These are phyloP conservation scores for Bombus turneri DNA, from an alignment of 1,140 invertebrate genomes.

Conservation along the genomic window DNA sequence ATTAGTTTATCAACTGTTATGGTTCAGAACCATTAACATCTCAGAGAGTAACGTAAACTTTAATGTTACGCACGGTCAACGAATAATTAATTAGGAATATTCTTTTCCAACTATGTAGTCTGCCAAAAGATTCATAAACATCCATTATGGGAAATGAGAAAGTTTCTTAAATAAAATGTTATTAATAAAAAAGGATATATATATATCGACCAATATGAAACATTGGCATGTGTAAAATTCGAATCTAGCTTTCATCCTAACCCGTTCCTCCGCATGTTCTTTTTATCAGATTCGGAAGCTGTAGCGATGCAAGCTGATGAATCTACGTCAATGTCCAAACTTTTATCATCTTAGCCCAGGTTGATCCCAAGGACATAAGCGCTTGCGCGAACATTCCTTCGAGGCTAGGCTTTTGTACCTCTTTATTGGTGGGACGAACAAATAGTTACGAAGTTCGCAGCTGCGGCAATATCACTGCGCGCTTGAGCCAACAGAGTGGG, in stretches of 20 bases:
- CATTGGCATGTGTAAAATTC: background rate
- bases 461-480: slow-evolving; percentile 68
- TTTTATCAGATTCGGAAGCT: background rate
- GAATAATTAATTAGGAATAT: slow-evolving; percentile 1
- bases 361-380: slow-evolving; percentile 35
- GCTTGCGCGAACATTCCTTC: slow-evolving; percentile 45
- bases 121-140: background rate
- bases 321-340: slow-evolving; percentile 48
- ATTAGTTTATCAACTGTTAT: background rate
- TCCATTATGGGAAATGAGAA: background rate
- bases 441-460: slow-evolving; percentile 32
- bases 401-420: slow-evolving; percentile 44
- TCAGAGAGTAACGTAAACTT: slow-evolving; percentile 7
- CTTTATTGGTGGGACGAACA: slow-evolving; percentile 62
- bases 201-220: background rate
- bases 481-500: slow-evolving; percentile 40
- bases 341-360: slow-evolving; percentile 43
- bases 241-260: background rate
- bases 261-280: background rate
- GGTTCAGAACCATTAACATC: slow-evolving; percentile 39
- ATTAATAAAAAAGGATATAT: background rate
- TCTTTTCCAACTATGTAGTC: background rate
- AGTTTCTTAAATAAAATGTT: background rate
- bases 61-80: background rate
- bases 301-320: slow-evolving; percentile 40